phyloP scores from a whole-genome alignment of 2,797 vertebrate genomes.

The Anabas testudineus region DNA sequence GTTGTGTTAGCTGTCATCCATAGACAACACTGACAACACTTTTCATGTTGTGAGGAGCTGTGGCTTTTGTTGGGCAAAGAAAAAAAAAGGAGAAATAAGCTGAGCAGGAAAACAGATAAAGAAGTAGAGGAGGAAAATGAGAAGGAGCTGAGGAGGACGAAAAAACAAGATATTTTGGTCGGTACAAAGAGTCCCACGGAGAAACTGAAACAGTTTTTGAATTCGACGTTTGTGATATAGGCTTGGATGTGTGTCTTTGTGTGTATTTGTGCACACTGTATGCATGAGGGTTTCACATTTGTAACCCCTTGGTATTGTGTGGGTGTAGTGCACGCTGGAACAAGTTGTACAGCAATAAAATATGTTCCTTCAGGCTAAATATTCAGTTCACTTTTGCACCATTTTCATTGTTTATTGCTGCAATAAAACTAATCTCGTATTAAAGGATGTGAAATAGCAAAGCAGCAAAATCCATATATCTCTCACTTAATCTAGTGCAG shows the following conservation, averaged over 20 bases:
- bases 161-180: slow-evolving; percentile 18
- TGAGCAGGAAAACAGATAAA: slow-evolving; percentile 1
- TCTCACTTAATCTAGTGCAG: slow-evolving; percentile 6
- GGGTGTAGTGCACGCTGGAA: slow-evolving; percentile 58
- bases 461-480: slow-evolving; percentile 13
- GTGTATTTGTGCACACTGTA: neutral
- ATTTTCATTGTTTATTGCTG: slow-evolving; percentile 23
- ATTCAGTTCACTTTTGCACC: neutral
- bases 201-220: slow-evolving; percentile 24
- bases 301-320: slow-evolving; percentile 44
- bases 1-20: neutral
- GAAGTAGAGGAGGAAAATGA: slow-evolving; percentile 16
- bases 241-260: slow-evolving; percentile 22
- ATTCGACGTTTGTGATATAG: slow-evolving; percentile 42
- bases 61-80: slow-evolving; percentile 7
- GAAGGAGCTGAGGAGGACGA: slow-evolving; percentile 7
- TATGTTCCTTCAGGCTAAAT: slow-evolving; percentile 38
- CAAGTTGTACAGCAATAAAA: slow-evolving; percentile 58
- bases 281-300: slow-evolving; percentile 18
- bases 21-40: too few species aligned
- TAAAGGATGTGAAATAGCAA: slow-evolving; percentile 25
- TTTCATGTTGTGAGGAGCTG: slow-evolving; percentile 3
- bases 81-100: slow-evolving; percentile 30
- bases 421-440: slow-evolving; percentile 26
- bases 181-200: slow-evolving; percentile 31